Conservation (phyloP, 1,140 invertebrate genomes). For the Nasonia vitripennis region DNA sequence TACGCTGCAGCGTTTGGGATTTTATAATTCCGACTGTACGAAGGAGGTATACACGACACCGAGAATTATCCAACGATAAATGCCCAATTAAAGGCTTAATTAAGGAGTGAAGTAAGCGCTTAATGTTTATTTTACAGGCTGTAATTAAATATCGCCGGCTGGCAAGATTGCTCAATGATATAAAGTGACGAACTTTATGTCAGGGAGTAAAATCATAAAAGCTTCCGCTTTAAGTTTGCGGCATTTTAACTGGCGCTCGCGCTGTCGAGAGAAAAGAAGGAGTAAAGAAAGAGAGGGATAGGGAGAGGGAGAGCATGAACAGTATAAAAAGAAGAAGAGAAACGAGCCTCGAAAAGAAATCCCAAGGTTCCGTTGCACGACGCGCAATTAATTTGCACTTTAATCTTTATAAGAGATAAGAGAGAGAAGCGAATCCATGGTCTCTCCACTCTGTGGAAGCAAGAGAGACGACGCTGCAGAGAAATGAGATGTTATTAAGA, state of each 20-base stretch:
- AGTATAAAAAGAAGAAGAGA: slow-evolving; percentile 11
- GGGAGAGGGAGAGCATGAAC: not conserved
- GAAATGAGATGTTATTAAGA: too few species aligned
- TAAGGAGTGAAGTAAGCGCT: slow-evolving; percentile 7
- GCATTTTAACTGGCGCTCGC: slow-evolving; percentile 24
- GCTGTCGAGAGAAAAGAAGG: not conserved
- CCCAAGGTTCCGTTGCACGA: slow-evolving; percentile 36
- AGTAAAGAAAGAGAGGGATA: not conserved
- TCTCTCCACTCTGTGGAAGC: not conserved
- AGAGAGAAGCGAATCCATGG: not conserved
- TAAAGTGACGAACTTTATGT: slow-evolving; percentile 48
- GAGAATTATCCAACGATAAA: slow-evolving; percentile 36
- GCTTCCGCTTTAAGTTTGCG: slow-evolving; percentile 28
- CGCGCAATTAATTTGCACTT: slow-evolving; percentile 38
- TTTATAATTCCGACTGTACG: not conserved
- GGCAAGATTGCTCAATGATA: slow-evolving; percentile 5
- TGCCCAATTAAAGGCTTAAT: slow-evolving; percentile 23
- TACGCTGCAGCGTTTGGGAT: not conserved
- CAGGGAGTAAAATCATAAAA: slow-evolving; percentile 48
- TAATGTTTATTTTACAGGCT: slow-evolving; percentile 30
- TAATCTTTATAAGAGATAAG: slow-evolving; percentile 37
- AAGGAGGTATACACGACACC: not conserved
- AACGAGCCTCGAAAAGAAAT: slow-evolving; percentile 3
- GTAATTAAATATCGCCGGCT: slow-evolving; percentile 29
- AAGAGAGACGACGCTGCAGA: not conserved